These are phyloP conservation scores for Acleris emargana DNA, from an alignment of 2,888 invertebrate genomes.

Conservation along the genomic window DNA sequence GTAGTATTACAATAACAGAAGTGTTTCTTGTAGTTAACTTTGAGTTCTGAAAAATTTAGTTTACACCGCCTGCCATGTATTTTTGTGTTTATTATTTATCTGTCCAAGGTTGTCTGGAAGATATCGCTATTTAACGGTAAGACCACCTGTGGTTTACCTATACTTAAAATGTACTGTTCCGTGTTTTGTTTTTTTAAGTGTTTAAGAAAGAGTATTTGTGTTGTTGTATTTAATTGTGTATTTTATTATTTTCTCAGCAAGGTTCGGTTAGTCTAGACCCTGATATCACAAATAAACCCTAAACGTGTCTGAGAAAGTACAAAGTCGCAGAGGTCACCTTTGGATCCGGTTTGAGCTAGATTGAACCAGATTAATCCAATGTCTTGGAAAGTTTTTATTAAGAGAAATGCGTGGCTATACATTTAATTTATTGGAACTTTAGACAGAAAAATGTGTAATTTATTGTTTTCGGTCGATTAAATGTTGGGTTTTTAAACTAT, in stretches of 20 bases:
- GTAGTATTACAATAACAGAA: no score
- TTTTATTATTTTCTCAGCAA: background rate
- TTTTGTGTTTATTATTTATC: no score
- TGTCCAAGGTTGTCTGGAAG: no score
- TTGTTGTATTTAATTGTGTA: no score
- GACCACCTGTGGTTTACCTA: no score
- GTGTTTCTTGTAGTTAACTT: no score
- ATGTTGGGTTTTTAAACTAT: background rate
- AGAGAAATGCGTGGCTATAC: slow-evolving; percentile 1
- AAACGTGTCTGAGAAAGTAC: background rate
- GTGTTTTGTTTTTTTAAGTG: no score
- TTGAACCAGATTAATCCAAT: slow-evolving; percentile 1
- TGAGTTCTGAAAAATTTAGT: no score
- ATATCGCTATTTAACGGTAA: no score
- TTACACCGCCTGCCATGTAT: no score
- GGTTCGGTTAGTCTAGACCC: slow-evolving; percentile 4
- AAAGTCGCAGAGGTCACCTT: slow-evolving; percentile 25
- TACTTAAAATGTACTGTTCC: no score
- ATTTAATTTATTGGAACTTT: slow-evolving; percentile 6
- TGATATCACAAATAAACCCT: background rate
- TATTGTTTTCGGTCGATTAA: background rate
- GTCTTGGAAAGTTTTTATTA: slow-evolving; percentile 19
- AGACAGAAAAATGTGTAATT: background rate
- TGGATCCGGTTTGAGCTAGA: slow-evolving; percentile 7
- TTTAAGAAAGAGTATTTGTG: no score